phyloP scores from a whole-genome alignment of 2,797 vertebrate genomes.

The Eidolon dupreanum region DNA sequence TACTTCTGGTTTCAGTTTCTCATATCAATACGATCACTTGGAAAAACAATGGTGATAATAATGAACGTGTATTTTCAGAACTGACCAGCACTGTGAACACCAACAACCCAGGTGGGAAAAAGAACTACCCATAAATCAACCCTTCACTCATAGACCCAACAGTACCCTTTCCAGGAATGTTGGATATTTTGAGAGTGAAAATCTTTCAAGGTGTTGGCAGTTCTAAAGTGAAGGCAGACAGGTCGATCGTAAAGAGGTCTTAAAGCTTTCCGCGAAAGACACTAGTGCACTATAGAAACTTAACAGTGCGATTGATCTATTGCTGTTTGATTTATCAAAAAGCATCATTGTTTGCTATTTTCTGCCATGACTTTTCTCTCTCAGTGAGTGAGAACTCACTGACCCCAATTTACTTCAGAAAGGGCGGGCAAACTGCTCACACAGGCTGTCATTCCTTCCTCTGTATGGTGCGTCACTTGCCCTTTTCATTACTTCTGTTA shows the following conservation, averaged over 20 bases:
- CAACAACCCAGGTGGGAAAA: background rate
- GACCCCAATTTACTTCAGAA: conserved; percentile 37
- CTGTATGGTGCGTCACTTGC: background rate
- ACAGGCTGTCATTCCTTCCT: background rate
- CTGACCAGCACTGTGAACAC: background rate
- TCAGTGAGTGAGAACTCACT: background rate
- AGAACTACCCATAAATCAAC: conserved; percentile 21
- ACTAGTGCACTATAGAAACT: background rate
- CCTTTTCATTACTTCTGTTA: background rate
- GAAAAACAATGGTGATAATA: background rate
- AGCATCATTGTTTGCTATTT: background rate
- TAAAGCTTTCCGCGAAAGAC: background rate
- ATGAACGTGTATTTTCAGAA: conserved; percentile 17
- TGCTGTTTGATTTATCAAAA: background rate
- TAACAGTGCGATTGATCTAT: background rate
- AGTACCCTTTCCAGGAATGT: background rate
- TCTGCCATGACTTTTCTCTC: background rate
- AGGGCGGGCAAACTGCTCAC: background rate
- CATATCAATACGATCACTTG: background rate
- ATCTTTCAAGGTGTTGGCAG: conserved; percentile 44
- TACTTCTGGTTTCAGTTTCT: background rate
- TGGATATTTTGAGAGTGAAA: background rate
- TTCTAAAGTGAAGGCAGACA: conserved; percentile 35
- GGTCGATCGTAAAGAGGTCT: background rate
- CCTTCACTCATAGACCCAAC: background rate